These are phyloP conservation scores for Falco punctatus DNA, from an alignment of 2,113 vertebrate species.

Conservation along the genomic window DNA sequence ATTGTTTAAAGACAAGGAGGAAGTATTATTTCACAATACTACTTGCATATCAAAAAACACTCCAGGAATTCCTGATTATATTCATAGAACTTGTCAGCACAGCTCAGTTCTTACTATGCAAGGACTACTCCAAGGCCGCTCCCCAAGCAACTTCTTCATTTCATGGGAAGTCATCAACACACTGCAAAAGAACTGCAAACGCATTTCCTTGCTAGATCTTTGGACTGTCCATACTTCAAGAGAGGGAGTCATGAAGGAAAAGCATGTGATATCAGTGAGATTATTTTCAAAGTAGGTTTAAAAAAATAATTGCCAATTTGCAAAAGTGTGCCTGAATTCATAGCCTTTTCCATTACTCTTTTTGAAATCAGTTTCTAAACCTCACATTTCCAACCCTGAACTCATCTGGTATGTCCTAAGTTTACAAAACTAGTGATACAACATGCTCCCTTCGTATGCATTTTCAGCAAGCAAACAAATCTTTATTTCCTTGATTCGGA, in stretches of 20 bases:
- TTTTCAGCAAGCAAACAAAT: neutral
- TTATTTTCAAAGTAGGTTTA: neutral
- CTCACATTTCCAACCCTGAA: neutral
- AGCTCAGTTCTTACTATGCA: neutral
- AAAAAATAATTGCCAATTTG: neutral
- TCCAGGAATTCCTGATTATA: neutral
- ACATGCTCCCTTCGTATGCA: neutral
- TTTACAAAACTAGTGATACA: neutral
- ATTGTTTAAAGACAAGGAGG: neutral
- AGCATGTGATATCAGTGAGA: neutral
- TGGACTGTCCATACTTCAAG: neutral
- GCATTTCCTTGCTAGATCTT: neutral
- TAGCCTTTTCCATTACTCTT: neutral
- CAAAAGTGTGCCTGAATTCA: neutral
- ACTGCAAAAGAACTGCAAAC: neutral
- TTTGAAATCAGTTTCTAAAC: neutral
- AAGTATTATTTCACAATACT: neutral
- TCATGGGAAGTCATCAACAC: neutral
- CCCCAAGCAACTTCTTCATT: slow-evolving; percentile 29
- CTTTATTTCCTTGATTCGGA: neutral
- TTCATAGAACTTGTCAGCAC: neutral
- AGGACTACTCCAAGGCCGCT: neutral
- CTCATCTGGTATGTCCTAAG: neutral
- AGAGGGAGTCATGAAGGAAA: neutral
- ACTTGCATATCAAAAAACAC: neutral